phyloP scores from a whole-genome alignment of 2,888 invertebrate species.

The Gibbula magus region DNA sequence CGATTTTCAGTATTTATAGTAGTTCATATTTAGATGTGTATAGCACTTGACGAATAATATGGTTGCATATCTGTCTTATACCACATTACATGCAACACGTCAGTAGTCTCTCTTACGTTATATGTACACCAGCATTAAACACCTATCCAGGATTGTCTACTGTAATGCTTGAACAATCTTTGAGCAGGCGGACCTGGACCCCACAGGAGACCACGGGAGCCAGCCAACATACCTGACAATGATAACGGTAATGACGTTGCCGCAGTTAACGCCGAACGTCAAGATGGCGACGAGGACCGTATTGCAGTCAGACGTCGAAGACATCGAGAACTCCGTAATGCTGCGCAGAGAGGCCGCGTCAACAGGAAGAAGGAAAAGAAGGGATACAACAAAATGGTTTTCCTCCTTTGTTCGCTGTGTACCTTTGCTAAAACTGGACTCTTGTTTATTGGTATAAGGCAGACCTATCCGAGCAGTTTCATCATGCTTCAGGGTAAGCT shows the following conservation, averaged over 20 bases:
- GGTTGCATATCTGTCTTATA: too few species aligned
- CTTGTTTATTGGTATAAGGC: slow-evolving; percentile 83
- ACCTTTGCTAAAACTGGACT: background rate
- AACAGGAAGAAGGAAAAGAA: background rate
- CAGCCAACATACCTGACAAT: background rate
- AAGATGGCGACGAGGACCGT: slow-evolving; percentile 17
- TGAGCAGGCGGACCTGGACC: too few species aligned
- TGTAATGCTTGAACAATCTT: too few species aligned
- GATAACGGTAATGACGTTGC: background rate
- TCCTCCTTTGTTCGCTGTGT: background rate
- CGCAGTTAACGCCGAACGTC: background rate
- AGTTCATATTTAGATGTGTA: too few species aligned
- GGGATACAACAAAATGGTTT: background rate
- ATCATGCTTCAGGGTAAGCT: slow-evolving; percentile 91
- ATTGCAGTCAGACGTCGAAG: too few species aligned
- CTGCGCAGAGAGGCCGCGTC: background rate
- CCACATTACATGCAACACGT: too few species aligned
- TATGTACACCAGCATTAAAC: too few species aligned
- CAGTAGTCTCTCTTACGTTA: too few species aligned
- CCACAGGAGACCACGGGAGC: background rate
- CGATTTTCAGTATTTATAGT: too few species aligned
- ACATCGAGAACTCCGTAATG: too few species aligned
- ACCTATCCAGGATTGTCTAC: too few species aligned
- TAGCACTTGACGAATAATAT: too few species aligned
- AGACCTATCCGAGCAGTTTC: slow-evolving; percentile 95